Percentiles rank a stretch among this genome's conserved stretches.
Evolutionary conservation across 1,140 invertebrate genomes (phyloP).

Genomic region (Papilio machaon): DNA sequence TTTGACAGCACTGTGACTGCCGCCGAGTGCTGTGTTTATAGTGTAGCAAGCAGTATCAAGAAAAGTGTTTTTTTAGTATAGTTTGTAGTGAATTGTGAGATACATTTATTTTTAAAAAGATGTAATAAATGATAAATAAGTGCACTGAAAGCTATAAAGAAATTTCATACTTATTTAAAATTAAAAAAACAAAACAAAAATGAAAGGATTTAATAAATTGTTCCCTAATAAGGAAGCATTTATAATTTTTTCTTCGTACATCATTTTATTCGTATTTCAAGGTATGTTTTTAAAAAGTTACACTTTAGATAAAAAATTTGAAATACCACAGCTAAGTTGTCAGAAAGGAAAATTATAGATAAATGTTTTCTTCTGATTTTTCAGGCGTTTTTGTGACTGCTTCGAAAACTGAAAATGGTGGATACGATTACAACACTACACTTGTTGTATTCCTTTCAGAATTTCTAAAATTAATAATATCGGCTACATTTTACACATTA

Average conservation of each 20-base stretch:
- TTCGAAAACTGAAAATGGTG: conserved; percentile 90
- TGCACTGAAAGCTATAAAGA: neutral
- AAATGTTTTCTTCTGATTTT: conserved; percentile 51
- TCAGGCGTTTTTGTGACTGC: conserved; percentile 95
- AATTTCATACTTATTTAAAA: neutral
- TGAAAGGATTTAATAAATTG: conserved; percentile 82
- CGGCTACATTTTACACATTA: conserved; percentile 87
- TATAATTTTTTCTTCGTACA: conserved; percentile 91
- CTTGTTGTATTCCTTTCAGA: conserved; percentile 95
- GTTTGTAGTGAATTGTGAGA: neutral
- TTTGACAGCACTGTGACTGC: neutral
- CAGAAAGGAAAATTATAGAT: conserved; percentile 4
- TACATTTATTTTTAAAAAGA: neutral
- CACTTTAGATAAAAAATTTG: conserved; percentile 19
- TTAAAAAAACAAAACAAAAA: conserved; percentile 24
- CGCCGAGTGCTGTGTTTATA: no score
- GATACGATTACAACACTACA: conserved; percentile 94
- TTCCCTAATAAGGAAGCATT: conserved; percentile 91
- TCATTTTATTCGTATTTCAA: conserved; percentile 81
- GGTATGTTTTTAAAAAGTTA: conserved; percentile 53
- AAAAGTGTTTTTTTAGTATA: neutral
- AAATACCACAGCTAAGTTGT: neutral
- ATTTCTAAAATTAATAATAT: conserved; percentile 91
- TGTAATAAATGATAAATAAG: neutral
- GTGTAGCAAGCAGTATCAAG: no score